Base-by-base conservation (phyloP, 2,888 invertebrate species). In the Idaea aversata region DNA sequence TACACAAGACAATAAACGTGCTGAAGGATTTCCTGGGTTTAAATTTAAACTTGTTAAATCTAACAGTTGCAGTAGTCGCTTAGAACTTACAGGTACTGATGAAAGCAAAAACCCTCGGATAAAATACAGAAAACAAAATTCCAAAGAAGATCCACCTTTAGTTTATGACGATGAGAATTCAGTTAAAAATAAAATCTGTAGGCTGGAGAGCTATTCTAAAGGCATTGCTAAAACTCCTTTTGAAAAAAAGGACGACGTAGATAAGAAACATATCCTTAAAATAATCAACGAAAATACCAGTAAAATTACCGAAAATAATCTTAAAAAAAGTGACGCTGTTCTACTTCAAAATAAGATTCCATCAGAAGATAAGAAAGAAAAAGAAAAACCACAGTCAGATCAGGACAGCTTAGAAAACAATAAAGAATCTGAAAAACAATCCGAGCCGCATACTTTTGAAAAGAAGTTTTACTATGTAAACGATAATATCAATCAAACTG, bases 41-140 rank as follows among this genome's bases (percentile, higher is more conserved):
- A 97, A 97, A 84, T 97, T 97, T 82, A 95, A 96, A 80, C 88
- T 97, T 71, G 95, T 97, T 0, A 97, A 97, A 88, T 97, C 97
- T 38, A 97, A 97, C 80, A 97, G 97, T 74, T 97, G 97, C 83
- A 97, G 96, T 80, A 97, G 97, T 82, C 94, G 97, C 38, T 88
- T 97, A 63, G 97, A 97, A 81, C 86, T 97, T 64, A 95, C 97
- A 0, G 97, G 97, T 5, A 94, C 96, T 0, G 94, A 95, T 72
- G 93, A 92, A 67, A 86, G 78, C 81, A 88, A 93, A 88, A 86
- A 90, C 84, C 74, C 88, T 77, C 86, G 93, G 76, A 75, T 90
- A 77, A 89, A 90, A 82, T 90, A 81, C 78, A 84, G 87, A 74
- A 88, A 85, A 74, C 87, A 86, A 72, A 75, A 81, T 71, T 83